Base-by-base conservation (phyloP, 35 echinoderm and acorn worm genomes). In the Heliocidaris erythrogramma region DNA sequence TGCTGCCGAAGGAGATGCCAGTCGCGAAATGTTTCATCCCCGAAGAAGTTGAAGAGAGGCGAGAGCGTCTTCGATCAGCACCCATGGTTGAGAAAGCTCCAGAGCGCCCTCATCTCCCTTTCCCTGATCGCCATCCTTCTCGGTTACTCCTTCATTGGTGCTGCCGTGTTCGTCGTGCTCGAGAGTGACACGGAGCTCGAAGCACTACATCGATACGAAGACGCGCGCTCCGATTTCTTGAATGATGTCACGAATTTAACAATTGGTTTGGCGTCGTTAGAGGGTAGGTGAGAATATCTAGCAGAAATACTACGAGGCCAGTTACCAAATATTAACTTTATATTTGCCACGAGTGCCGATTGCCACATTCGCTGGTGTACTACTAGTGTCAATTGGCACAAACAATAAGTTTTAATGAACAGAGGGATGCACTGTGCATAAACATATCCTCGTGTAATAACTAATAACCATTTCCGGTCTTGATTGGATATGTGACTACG, bases 71-170 rank as follows among this genome's bases (percentile, higher is more conserved):
- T 92, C n/a, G 91, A 92, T 30, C 91, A 92, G 49, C 91, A 92
- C 11, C 91, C 91, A 27, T 92, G 91, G 91, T 48, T 92, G 5
- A 18, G 91, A 48, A 92, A 92, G 13, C 91, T 92, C 47, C 91
- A 92, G 29, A 92, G 48, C 11, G 47, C 29, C 9, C 47, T 92
- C 8, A 30, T 92, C 48, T 18, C 50, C 17, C 18, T 92, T 13
- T 92, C 49, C n/a, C 49, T 92, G 9, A 14, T 49, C 91, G 48
- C 47, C 91, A 92, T 49, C 50, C 88, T 95, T 13, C 14, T 95
- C 31, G 94, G 94, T 18, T 95, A 95, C 56, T 14, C 94, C 11
- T 92, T 95, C 59, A 92, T 95, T 53, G 94, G 94, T 32, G 94
- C 94, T 32, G 94, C 94, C 88, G 49, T 65, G 30, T 95, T 95